Evolutionary conservation across 2,888 invertebrate species (phyloP).

Genomic region (Hypercompe scribonia): DNA sequence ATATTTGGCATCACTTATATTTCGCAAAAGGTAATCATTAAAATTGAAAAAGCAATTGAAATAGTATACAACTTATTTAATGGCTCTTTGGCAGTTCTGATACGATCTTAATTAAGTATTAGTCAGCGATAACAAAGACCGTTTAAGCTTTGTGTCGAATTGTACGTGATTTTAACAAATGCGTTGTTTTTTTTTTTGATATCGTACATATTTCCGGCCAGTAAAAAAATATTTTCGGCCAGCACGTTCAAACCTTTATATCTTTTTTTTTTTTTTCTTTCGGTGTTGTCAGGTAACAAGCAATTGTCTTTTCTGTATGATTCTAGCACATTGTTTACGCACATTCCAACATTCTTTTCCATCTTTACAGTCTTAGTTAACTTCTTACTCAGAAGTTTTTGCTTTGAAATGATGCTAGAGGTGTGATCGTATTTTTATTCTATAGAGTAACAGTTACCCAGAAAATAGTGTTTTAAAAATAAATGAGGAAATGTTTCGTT

Average conservation of each 20-base stretch:
- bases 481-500: neutral
- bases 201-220: neutral
- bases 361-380: no score
- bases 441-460: neutral
- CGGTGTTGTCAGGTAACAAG: neutral
- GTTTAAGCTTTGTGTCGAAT: neutral
- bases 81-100: neutral
- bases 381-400: neutral
- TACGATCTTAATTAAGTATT: neutral
- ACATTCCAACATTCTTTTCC: no score
- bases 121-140: slow-evolving; percentile 7
- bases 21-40: neutral
- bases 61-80: neutral
- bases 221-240: neutral
- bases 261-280: neutral
- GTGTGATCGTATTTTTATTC: neutral
- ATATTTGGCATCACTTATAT: neutral
- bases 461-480: neutral
- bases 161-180: neutral
- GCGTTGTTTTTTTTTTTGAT: neutral
- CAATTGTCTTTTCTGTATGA: neutral
- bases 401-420: neutral
- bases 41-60: neutral
- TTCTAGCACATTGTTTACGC: neutral
- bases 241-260: neutral